Base-by-base conservation (phyloP, 2,797 vertebrate species). In the Silurus aristotelis region DNA sequence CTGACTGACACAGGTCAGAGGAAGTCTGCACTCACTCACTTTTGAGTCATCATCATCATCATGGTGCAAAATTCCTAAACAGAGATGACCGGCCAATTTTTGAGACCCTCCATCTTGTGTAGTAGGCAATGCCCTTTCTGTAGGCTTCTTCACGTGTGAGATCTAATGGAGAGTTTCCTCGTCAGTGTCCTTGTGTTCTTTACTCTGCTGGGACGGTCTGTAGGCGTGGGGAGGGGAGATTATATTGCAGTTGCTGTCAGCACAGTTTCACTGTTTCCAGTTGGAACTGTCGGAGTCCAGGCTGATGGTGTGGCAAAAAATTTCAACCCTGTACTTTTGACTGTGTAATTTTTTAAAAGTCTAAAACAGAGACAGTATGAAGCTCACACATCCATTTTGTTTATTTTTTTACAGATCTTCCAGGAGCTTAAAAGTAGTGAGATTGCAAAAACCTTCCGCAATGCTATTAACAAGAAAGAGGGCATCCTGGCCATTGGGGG, bases 401-500 rank as follows among this genome's bases (percentile, higher is more conserved):
- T 52, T 66, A 2, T 87, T 90, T 87, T 90, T 90, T 88, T 86
- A 73, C 90, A 99, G 98, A 96, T 99, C 89, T 95, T 99, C 89
- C 96, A 98, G 89, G 97, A 99, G 67, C 94, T 99, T 88, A 98
- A 95, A 91, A 97, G 96, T 93, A 96, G 96, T 0, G 94, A 98
- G 82, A 94, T 99, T 0, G 97, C 97, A 6, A 99, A 99, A 93
- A 98, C 95, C 0, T 99, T 99, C 93, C 93, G 97, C 72, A 98
- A 97, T 90, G 97, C 94, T 85, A 98, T 99, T 91, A 99, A 99
- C 94, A 96, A 95, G 87, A 99, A 99, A 92, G 97, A 99, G 88
- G 98, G 98, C 1, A 99, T 99, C 90, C 95, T 97, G 91, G 98
- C 98, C 0, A 97, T 99, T 0, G 98, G 98, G 3, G 98, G 98